phyloP scores from a whole-genome alignment of 1,140 invertebrate species.

The Dufourea novaeangliae region DNA sequence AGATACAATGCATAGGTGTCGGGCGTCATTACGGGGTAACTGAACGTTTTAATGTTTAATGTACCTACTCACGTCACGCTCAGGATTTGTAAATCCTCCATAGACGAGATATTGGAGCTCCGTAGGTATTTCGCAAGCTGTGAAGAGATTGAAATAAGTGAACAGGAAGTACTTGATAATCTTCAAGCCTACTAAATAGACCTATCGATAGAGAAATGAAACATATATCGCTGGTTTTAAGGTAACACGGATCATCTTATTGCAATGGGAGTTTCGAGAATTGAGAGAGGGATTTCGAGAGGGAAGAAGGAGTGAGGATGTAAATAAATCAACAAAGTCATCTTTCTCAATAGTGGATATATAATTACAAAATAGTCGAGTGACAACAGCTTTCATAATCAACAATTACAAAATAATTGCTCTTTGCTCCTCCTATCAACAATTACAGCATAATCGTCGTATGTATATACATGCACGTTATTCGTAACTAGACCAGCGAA shows the following conservation, averaged over 20 bases:
- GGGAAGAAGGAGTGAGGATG: background rate
- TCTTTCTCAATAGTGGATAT: background rate
- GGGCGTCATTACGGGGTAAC: background rate
- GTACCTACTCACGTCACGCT: conserved; percentile 85
- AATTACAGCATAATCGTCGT: background rate
- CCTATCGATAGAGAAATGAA: too few species aligned
- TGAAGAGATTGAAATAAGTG: conserved; percentile 57
- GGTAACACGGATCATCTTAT: too few species aligned
- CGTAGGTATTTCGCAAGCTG: conserved; percentile 86
- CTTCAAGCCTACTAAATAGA: background rate
- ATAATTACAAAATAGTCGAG: conserved; percentile 17
- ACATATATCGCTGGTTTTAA: too few species aligned
- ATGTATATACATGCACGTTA: background rate
- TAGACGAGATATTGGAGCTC: conserved; percentile 85
- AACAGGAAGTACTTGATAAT: background rate
- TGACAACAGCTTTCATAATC: background rate
- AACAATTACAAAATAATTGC: background rate
- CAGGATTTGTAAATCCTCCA: conserved; percentile 86
- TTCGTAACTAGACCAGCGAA: too few species aligned
- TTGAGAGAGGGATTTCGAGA: background rate
- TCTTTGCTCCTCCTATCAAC: background rate
- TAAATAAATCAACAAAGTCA: conserved; percentile 1
- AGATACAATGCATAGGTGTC: background rate
- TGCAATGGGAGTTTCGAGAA: too few species aligned
- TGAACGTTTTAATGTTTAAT: conserved; percentile 56